These are phyloP conservation scores for Pachyuromys duprasi DNA, from an alignment of 2,797 vertebrate genomes.

Conservation along the genomic window DNA sequence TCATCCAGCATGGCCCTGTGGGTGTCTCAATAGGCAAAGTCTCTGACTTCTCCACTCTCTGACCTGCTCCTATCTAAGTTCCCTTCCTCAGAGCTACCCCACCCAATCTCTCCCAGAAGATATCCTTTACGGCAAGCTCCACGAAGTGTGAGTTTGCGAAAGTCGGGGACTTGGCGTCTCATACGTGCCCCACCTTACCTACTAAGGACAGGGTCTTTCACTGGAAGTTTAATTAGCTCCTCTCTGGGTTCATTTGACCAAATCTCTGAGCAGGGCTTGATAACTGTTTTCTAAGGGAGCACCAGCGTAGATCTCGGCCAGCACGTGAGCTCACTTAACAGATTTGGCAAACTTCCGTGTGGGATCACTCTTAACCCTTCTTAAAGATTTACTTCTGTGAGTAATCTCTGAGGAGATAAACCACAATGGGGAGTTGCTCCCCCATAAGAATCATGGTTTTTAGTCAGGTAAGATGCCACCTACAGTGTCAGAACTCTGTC, in stretches of 20 bases:
- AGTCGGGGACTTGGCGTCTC: not conserved
- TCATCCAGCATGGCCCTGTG: not conserved
- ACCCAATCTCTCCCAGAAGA: too few species aligned
- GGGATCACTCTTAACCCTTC: not conserved
- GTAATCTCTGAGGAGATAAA: not conserved
- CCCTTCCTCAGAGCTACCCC: not conserved
- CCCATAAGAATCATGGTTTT: not conserved
- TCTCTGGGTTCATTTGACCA: not conserved
- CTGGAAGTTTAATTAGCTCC: not conserved
- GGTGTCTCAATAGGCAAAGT: not conserved
- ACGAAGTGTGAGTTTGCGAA: not conserved
- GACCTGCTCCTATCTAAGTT: not conserved
- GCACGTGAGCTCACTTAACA: not conserved
- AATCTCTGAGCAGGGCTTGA: not conserved
- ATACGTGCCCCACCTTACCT: too few species aligned
- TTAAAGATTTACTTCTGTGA: not conserved
- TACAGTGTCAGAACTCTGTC: not conserved
- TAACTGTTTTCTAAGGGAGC: not conserved
- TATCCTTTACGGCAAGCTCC: not conserved
- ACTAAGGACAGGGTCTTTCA: not conserved
- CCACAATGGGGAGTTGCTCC: not conserved
- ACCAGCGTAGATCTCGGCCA: not conserved
- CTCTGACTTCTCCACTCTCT: not conserved
- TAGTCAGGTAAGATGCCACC: not conserved
- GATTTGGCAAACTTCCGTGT: rapidly evolving